Conservation (phyloP, 2,797 vertebrate species). For the Enoplosus armatus region DNA sequence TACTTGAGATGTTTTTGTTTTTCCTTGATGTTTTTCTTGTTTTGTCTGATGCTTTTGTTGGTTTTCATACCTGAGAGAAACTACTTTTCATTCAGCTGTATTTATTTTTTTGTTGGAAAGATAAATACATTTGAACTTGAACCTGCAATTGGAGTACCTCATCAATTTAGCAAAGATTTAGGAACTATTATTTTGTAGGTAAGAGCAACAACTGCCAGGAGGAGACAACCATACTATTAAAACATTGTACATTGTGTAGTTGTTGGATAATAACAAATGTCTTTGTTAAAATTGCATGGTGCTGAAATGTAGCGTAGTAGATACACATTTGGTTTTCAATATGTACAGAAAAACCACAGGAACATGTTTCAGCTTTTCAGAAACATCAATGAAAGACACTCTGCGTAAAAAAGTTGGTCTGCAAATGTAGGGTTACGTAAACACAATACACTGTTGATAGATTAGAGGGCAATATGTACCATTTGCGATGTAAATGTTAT, state of each 20-base stretch:
- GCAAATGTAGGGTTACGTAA: no score
- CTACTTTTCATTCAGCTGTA: neutral
- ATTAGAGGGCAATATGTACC: no score
- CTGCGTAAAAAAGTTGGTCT: no score
- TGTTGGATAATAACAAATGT: neutral
- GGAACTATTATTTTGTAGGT: no score
- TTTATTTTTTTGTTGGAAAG: neutral
- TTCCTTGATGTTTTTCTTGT: neutral
- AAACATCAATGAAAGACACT: no score
- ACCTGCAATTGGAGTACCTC: neutral
- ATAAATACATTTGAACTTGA: neutral
- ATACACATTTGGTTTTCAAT: neutral
- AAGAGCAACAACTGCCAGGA: no score
- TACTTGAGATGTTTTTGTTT: no score
- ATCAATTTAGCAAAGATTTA: neutral
- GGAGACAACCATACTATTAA: neutral
- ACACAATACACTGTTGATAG: no score
- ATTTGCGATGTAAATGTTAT: no score
- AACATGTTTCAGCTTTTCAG: no score
- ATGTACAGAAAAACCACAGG: no score
- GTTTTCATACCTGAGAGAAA: neutral
- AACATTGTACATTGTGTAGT: neutral
- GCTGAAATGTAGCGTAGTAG: neutral
- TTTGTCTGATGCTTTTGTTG: neutral
- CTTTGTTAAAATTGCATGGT: neutral